Conservation (phyloP, 2,113 vertebrate species). For the Pycnonotus jocosus region DNA sequence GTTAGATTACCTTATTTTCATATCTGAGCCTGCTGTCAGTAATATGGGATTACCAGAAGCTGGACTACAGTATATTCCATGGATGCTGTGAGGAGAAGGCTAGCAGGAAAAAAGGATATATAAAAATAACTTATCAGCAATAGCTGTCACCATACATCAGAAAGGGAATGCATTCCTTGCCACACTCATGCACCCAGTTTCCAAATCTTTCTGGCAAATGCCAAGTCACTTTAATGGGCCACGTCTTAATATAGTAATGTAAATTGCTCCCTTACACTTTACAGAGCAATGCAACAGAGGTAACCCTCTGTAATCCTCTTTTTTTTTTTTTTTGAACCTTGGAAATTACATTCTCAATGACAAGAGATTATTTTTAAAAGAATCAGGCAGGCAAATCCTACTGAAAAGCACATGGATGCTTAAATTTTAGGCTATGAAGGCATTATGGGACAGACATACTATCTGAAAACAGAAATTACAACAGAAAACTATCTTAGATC, state of each 20-base stretch:
- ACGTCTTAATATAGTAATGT: not conserved
- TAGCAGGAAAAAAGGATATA: slow-evolving; percentile 34
- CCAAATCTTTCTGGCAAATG: not conserved
- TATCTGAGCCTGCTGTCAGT: slow-evolving; percentile 96
- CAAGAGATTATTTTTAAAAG: not conserved
- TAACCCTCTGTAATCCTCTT: not conserved
- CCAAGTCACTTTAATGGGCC: not conserved
- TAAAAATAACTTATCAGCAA: not conserved
- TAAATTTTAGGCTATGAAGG: not conserved
- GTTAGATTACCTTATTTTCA: slow-evolving; percentile 90
- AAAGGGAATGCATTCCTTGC: not conserved
- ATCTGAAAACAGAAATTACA: not conserved
- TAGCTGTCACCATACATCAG: not conserved
- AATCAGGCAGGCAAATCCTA: not conserved
- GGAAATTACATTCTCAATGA: not conserved
- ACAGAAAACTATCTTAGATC: not conserved
- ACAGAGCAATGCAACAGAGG: not conserved
- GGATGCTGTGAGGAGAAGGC: slow-evolving; percentile 92
- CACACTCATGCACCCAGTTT: not conserved
- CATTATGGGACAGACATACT: not conserved
- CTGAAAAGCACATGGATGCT: not conserved
- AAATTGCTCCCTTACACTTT: not conserved
- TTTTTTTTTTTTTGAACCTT: not conserved
- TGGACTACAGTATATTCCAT: slow-evolving; percentile 96
- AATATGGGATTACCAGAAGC: slow-evolving; percentile 97